phyloP scores from a whole-genome alignment of 2,888 invertebrate species.

The Drosophila anceps region DNA sequence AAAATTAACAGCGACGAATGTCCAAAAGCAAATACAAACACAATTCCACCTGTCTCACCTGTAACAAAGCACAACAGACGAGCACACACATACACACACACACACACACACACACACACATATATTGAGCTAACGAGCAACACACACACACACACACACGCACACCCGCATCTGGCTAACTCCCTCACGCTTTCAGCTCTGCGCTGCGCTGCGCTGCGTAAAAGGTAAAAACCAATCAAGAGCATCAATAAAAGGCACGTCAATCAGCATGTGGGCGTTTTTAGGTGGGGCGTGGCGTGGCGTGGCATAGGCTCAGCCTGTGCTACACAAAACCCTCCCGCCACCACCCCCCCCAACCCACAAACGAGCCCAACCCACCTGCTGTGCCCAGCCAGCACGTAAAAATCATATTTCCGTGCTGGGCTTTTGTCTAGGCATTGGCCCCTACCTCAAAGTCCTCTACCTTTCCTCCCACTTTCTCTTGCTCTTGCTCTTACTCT shows the following conservation, averaged over 20 bases:
- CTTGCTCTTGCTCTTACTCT: neutral
- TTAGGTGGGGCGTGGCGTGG: conserved; percentile 38
- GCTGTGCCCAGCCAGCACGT: conserved; percentile 62
- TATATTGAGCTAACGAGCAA: conserved; percentile 82
- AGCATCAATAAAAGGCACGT: conserved; percentile 85
- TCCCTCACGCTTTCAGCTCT: neutral
- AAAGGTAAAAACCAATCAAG: conserved; percentile 85
- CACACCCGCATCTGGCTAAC: conserved; percentile 51
- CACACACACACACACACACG: conserved; percentile 7
- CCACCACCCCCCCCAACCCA: neutral
- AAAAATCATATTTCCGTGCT: conserved; percentile 72
- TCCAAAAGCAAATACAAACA: conserved; percentile 64
- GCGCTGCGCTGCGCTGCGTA: conserved; percentile 49
- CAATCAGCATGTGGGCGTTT: conserved; percentile 78
- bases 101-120: conserved; percentile 48
- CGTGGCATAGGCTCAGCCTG: conserved; percentile 52
- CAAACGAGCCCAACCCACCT: neutral
- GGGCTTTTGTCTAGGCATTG: conserved; percentile 71
- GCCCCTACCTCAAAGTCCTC: neutral
- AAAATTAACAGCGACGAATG: conserved; percentile 74
- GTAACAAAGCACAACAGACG: conserved; percentile 68
- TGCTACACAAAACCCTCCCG: neutral
- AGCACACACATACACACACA: conserved; percentile 39
- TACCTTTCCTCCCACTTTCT: neutral
- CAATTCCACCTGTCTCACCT: conserved; percentile 69